Conservation (phyloP, 2,797 vertebrate genomes). For the Tangara arthus region DNA sequence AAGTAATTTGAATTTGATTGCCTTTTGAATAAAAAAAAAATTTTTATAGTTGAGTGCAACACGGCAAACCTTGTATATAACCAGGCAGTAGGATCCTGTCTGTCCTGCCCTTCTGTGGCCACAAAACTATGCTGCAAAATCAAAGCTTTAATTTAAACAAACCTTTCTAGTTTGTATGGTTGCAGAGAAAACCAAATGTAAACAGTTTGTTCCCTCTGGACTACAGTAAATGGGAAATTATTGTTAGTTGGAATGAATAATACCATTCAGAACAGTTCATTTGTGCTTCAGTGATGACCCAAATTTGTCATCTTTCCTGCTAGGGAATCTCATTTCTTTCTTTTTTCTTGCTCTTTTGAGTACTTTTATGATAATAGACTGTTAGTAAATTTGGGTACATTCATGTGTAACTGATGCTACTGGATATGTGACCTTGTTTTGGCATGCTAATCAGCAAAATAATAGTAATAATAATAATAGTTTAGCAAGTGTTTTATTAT, state of each 20-base stretch:
- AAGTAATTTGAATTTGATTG: not conserved
- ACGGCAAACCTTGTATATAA: not conserved
- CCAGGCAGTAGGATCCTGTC: not conserved
- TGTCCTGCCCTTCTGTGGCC: not conserved
- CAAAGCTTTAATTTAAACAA: constrained; percentile 42
- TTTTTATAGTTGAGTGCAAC: not conserved
- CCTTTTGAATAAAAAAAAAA: not conserved
- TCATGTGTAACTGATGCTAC: not conserved
- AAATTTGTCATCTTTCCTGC: not conserved
- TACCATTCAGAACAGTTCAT: not conserved
- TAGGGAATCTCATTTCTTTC: not conserved
- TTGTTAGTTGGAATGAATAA: not conserved
- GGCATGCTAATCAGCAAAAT: not conserved
- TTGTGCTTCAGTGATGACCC: not conserved
- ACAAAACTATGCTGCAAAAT: not conserved
- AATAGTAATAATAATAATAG: not conserved
- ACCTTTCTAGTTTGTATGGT: not conserved
- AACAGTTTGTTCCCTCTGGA: not conserved
- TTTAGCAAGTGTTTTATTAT: not conserved
- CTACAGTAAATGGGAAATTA: not conserved
- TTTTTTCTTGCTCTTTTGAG: not conserved
- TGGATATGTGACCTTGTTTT: not conserved
- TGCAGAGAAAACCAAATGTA: constrained; percentile 22
- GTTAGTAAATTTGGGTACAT: not conserved
- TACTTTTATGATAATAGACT: not conserved